Evolutionary conservation across 2,113 vertebrate genomes (phyloP).

Genomic region (Apteryx mantelli): DNA sequence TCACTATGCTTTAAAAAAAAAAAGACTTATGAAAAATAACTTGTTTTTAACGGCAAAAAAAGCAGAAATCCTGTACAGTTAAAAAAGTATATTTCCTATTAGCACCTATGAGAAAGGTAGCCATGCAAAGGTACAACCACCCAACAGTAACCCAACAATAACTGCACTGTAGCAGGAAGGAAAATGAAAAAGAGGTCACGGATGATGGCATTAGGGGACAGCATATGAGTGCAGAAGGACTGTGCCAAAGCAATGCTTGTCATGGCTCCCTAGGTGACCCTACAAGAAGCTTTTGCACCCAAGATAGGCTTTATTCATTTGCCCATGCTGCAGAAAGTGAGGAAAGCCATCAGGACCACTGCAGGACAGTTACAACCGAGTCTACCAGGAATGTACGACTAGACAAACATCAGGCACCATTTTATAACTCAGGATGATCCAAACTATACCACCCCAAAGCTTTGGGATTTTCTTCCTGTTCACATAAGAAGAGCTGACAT

Average conservation of each 20-base stretch:
- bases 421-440: background rate
- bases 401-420: background rate
- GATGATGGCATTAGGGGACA: background rate
- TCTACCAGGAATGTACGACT: background rate
- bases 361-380: too few species aligned
- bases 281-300: background rate
- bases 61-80: background rate
- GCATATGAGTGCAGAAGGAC: background rate
- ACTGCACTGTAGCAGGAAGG: background rate
- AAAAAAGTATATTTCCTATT: background rate
- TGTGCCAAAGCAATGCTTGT: background rate
- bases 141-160: background rate
- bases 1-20: background rate
- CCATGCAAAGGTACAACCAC: background rate
- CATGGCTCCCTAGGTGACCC: background rate
- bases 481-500: too few species aligned
- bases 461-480: background rate
- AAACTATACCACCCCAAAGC: background rate
- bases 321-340: background rate
- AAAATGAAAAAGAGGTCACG: background rate
- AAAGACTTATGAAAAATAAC: background rate
- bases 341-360: background rate
- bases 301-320: background rate
- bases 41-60: background rate
- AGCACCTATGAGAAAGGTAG: background rate